Base-by-base conservation (phyloP, 2,113 vertebrate species). In the Pavo muticus region DNA sequence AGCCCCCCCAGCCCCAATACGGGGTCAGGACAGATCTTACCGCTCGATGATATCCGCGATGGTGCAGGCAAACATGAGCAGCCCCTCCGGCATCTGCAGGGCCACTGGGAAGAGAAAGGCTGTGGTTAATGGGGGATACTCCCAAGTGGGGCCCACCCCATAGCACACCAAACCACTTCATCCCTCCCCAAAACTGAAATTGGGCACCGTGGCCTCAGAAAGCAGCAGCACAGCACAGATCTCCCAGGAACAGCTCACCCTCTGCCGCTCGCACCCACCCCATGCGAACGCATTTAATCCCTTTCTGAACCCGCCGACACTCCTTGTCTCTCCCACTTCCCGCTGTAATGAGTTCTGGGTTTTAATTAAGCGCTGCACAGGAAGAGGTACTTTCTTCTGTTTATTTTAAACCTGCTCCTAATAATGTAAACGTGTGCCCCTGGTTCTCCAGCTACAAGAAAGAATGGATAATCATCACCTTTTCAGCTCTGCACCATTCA, bases 1-100 rank as follows among this genome's bases (percentile, higher is more conserved):
- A n/a, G 17, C 57, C 32, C 17, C 40, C 71, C 47, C 48, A 35
- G 35, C 19, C 8, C 44, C 64, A 5, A 3, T 29, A 30, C 6
- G 12, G 17, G 45, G 45, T 25, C 14, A 6, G 21, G 10, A 29
- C 10, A 9, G 9, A 11, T 35, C 98, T 96, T 97, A 99, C 99
- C 99, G 98, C 89, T 99, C 99, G 44, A 99, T 97, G 97, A 99
- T 99, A 96, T 99, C 99, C 12, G 98, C 98, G 19, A 99, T 98
- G 94, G 98, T 98, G 95, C 99, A 99, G 86, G 99, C 98, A 4
- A 99, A 99, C 98, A 99, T 99, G 92, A 99, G 99, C 81, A 99
- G 98, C 50, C 99, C 99, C 93, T 99, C 99, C 0, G 99, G 99
- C 98, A 99, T 98, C 97, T 99, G 99, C 94, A 99, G 96, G 64